Evolutionary conservation across 2,113 vertebrate genomes (phyloP), one percentile per base, ranked within the genome.

Genomic region (Phaethon lepturus): DNA sequence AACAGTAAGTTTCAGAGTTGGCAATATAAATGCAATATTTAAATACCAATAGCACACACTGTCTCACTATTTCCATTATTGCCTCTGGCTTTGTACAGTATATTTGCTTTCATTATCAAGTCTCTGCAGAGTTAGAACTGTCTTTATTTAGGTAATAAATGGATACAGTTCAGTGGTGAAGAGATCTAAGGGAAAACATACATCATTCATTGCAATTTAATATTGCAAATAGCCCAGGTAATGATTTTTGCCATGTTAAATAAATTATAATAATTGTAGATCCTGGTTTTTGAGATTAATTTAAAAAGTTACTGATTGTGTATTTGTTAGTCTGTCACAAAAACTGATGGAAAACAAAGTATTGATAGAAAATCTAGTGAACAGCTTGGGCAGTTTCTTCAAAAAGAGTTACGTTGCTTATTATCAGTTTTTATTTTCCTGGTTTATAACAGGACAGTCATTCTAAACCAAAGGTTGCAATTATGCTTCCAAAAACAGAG

Each of bases 401-500:
- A 71, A 55, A 82, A 82, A 73, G 47, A 52, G 25, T 71, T 92
- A 25, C 45, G 14, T 66, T 88, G 22, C 45, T 87, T 91, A 67
- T 95, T 93, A 78, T 17, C 18, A 84, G 40, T 64, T 83, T 67
- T 92, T 94, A 67, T 82, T 93, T 88, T 91, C 26, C 52, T 93
- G 63, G 88, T 97, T 92, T 94, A 17, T 76, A 84, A 77, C 74
- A 91, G 56, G 58, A 38, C 67, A 71, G 52, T 75, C 17, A 60
- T 77, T 92, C 40, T 71, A 63, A 92, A 78, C 42, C 64, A 64
- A 86, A 91, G 22, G 23, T 91, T 93, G 56, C 68, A 86, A 84
- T 97, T 95, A 89, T 19, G 40, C 63, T 88, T 88, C 94, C 92
- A 92, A 81, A 97, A 91, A 15, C 83, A 77, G 82, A 95, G 44